These are phyloP conservation scores for Pterobdella sp. DNA, from an alignment of 2,888 invertebrate species.

Conservation along the genomic window DNA sequence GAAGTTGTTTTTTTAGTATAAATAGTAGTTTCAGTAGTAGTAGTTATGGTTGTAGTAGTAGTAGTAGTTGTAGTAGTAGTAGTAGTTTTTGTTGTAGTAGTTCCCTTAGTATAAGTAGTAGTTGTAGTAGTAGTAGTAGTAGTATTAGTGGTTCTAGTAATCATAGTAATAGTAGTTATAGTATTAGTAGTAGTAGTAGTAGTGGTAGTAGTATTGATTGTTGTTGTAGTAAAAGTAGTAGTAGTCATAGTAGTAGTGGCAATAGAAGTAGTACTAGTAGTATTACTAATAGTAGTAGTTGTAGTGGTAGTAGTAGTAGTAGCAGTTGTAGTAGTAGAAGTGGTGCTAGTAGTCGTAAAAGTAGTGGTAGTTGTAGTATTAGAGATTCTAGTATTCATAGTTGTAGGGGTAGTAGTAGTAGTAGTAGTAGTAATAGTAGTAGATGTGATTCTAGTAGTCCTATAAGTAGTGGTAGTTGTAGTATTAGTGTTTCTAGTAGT, in stretches of 20 bases:
- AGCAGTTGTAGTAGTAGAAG: slow-evolving; percentile 29
- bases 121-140: slow-evolving; percentile 28
- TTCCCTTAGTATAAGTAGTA: slow-evolving; percentile 27
- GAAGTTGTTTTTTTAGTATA: slow-evolving; percentile 30
- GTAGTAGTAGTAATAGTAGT: slow-evolving; percentile 20
- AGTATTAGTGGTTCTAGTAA: slow-evolving; percentile 28
- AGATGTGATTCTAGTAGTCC: slow-evolving; percentile 10
- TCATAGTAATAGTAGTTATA: slow-evolving; percentile 24
- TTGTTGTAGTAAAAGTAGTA: slow-evolving; percentile 27
- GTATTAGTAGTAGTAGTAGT: slow-evolving; percentile 13
- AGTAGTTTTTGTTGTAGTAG: slow-evolving; percentile 28
- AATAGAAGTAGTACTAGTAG: slow-evolving; percentile 29
- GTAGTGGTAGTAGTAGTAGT: slow-evolving; percentile 30
- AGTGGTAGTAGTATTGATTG: slow-evolving; percentile 18
- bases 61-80: slow-evolving; percentile 27
- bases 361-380: slow-evolving; percentile 18
- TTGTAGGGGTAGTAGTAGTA: slow-evolving; percentile 20
- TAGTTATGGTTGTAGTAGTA: slow-evolving; percentile 27
- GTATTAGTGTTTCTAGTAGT: slow-evolving; percentile 30
- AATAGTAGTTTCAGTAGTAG: slow-evolving; percentile 29
- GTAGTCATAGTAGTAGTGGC: slow-evolving; percentile 28
- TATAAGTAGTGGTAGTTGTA: background rate
- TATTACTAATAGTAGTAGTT: slow-evolving; percentile 26
- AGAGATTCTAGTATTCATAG: slow-evolving; percentile 14
- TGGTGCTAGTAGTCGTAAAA: slow-evolving; percentile 23